Evolutionary conservation across 2,888 invertebrate species (phyloP).

Genomic region (Dorcus hopei): DNA sequence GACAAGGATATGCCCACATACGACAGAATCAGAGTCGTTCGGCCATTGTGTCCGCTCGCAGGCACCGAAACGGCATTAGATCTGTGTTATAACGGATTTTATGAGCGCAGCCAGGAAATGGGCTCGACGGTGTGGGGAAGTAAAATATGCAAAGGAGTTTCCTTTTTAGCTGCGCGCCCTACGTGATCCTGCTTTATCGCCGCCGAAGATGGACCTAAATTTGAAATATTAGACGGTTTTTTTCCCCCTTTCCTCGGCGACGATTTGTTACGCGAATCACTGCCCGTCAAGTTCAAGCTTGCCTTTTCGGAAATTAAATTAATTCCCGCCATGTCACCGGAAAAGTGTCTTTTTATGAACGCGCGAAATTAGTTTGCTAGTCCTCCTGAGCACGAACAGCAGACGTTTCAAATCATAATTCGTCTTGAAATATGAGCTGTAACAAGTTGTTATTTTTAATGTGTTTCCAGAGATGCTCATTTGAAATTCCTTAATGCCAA

Average conservation of each 20-base stretch:
- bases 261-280: neutral
- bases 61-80: neutral
- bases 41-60: neutral
- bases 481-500: no score
- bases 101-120: neutral
- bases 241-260: neutral
- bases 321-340: no score
- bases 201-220: neutral
- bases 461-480: no score
- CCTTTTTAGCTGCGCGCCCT: neutral
- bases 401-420: no score
- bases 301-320: no score
- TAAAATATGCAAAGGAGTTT: slow-evolving; percentile 2
- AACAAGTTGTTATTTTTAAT: no score
- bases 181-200: neutral
- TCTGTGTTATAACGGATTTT: slow-evolving; percentile 2
- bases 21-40: neutral
- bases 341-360: no score
- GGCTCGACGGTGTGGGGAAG: neutral
- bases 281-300: neutral
- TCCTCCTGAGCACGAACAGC: no score
- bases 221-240: neutral
- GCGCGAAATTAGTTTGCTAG: no score
- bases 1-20: neutral
- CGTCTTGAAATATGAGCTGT: no score